Percentiles rank a stretch among this genome's conserved stretches.
These are phyloP conservation scores for Lypha dubia DNA, from an alignment of 2,888 invertebrate genomes.

Conservation along the genomic window DNA sequence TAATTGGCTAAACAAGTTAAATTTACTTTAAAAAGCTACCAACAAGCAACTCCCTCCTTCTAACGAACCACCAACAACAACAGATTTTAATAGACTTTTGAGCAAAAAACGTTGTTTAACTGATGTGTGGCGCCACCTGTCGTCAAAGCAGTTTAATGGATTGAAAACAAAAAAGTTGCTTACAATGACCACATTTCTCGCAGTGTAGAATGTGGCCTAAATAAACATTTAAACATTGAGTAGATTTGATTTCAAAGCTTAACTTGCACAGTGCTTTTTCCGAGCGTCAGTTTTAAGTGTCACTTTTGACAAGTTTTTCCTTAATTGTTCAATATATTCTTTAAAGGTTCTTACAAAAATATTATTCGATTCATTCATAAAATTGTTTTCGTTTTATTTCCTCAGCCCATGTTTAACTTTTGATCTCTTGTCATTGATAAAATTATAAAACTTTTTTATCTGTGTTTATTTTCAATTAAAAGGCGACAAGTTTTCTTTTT, in stretches of 20 bases:
- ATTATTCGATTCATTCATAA: neutral
- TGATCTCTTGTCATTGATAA: conserved; percentile 65
- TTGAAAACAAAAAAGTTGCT: neutral
- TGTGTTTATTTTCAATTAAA: conserved; percentile 31
- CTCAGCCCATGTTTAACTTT: conserved; percentile 61
- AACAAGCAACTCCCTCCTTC: conserved; percentile 10
- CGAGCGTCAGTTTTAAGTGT: neutral
- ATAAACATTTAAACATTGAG: neutral
- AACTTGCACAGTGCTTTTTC: too few species aligned
- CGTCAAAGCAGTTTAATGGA: conserved; percentile 34
- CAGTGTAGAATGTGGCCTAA: conserved; percentile 13
- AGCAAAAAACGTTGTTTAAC: neutral
- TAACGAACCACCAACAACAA: neutral
- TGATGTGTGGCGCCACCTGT: conserved; percentile 66
- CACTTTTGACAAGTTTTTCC: conserved; percentile 15
- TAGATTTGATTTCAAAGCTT: too few species aligned
- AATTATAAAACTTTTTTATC: neutral
- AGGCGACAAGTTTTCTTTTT: conserved; percentile 44
- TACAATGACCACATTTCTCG: neutral
- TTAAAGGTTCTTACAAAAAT: neutral
- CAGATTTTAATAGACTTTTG: neutral
- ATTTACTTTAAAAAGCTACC: neutral
- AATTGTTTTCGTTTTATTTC: conserved; percentile 14
- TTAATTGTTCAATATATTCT: neutral
- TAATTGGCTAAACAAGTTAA: conserved; percentile 30